Base-by-base conservation (phyloP, 2,113 vertebrate species). In the Sapajus apella region DNA sequence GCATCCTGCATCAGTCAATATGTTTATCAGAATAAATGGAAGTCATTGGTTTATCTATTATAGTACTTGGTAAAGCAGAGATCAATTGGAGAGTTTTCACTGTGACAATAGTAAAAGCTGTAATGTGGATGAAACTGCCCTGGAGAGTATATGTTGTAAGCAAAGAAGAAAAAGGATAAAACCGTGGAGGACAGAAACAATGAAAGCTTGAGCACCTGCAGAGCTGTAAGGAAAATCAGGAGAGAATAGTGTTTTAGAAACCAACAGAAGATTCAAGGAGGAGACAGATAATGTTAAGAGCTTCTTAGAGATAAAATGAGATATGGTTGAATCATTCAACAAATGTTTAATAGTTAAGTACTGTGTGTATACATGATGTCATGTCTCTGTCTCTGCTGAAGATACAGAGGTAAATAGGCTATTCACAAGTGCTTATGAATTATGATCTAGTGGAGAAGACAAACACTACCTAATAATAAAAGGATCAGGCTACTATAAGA, bases 291-390 rank as follows among this genome's bases (percentile, higher is more conserved):
- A 17, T 81, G 37, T 92, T 66, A 73, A 3, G 21, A 82, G 43
- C 58, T 92, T 94, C 92, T 76, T 87, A 92, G 76, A 92, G 75
- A 79, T 76, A 52, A 58, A 5, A 21, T 50, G 80, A 93, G 61
- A 45, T 50, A 23, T 11, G 30, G 86, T 43, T 75, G 23, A 90
- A 35, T 90, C 21, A 90, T 58, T 83, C n/a, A 94, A 43, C 79
- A 87, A 52, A 70, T 76, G 43, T 81, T 75, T 81, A 87, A 50
- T 87, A 92, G 52, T 73, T 76, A 32, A 4, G 30, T 90, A 17
- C n/a, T 91, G 23, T 40, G 25, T 68, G 17, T 35, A 64, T 30
- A 90, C 2, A 45, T 55, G 52, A 25, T 56, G 11, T 70, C 61
- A 79, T 87, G 5, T 75, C 72, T 90, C 32, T 92, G 8, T 86